Evolutionary conservation across 2,113 vertebrate species (phyloP).

Genomic region (Promerops cafer): DNA sequence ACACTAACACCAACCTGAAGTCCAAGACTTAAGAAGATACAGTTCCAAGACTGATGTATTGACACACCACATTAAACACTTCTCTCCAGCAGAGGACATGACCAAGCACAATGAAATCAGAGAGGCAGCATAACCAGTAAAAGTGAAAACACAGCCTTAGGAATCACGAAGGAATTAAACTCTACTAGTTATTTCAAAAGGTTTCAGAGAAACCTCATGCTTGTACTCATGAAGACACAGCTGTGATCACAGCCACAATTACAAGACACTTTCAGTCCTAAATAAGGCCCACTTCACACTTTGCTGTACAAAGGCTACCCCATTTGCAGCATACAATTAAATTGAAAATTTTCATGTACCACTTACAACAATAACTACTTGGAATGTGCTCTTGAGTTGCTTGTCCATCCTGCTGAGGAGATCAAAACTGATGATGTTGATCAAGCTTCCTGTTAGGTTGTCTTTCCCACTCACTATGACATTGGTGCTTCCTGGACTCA

Average conservation of each 20-base stretch:
- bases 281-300: not conserved
- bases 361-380: conserved; percentile 92
- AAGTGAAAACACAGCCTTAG: not conserved
- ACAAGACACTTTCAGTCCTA: not conserved
- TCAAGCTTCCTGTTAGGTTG: conserved; percentile 73
- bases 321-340: not conserved
- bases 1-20: not conserved
- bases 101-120: not conserved
- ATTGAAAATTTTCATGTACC: not conserved
- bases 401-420: conserved; percentile 90
- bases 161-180: not conserved
- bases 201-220: not conserved
- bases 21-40: not conserved
- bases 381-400: conserved; percentile 78
- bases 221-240: not conserved
- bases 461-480: conserved; percentile 88
- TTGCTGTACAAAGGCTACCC: not conserved
- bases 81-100: not conserved
- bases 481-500: conserved; percentile 80
- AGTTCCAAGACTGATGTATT: not conserved
- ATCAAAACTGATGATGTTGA: conserved; percentile 96
- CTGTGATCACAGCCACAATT: not conserved
- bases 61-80: not conserved
- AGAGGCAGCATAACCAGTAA: not conserved
- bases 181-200: not conserved